These are phyloP conservation scores for Sturnira hondurensis DNA, from an alignment of 2,113 vertebrate species.

Conservation along the genomic window DNA sequence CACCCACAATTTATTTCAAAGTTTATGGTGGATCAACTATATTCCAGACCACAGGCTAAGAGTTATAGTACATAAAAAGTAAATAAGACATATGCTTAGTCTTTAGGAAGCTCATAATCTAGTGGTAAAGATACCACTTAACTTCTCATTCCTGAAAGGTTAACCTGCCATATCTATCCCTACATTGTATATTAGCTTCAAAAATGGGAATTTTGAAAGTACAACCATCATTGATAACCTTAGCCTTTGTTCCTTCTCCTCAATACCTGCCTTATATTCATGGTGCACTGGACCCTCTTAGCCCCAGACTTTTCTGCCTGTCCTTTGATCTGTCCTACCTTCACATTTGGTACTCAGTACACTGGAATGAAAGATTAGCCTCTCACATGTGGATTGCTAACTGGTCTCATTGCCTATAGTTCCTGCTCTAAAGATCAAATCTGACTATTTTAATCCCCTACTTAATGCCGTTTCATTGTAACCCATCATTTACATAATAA, in stretches of 20 bases:
- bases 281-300: neutral
- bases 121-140: neutral
- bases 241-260: neutral
- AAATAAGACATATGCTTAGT: neutral
- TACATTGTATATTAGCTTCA: neutral
- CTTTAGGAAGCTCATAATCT: neutral
- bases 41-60: neutral
- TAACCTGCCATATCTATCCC: neutral
- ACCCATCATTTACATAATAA: neutral
- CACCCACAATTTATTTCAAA: neutral
- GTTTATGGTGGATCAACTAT: neutral
- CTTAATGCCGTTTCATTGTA: neutral
- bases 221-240: neutral
- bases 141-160: neutral
- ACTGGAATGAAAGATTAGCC: neutral
- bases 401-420: neutral
- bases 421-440: neutral
- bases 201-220: neutral
- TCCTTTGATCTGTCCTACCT: neutral
- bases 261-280: neutral
- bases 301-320: neutral
- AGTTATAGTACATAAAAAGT: neutral
- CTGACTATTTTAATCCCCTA: neutral
- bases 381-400: neutral
- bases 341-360: neutral